These are phyloP conservation scores for Geococcyx californianus DNA, from an alignment of 2,113 vertebrate species.

Conservation along the genomic window DNA sequence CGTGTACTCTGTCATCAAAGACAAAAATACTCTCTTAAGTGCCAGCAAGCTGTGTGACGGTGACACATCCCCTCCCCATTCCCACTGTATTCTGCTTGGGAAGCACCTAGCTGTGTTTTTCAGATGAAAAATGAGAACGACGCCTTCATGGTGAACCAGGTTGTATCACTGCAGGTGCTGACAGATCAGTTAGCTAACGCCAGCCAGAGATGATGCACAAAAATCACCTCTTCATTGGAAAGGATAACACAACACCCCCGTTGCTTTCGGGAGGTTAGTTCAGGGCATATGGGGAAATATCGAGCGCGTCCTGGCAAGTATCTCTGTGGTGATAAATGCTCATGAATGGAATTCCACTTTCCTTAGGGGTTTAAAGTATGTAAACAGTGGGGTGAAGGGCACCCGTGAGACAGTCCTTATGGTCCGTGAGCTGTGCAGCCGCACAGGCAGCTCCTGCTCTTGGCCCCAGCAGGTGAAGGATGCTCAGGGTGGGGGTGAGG, in stretches of 20 bases:
- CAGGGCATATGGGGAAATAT: neutral
- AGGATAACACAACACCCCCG: fast-evolving
- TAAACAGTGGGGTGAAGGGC: neutral
- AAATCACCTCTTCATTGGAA: neutral
- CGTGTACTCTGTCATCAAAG: fast-evolving
- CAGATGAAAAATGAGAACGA: neutral
- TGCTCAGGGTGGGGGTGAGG: neutral
- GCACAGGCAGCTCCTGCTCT: neutral
- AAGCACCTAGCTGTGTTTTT: neutral
- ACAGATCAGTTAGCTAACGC: neutral
- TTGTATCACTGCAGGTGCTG: neutral
- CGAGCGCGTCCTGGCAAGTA: neutral
- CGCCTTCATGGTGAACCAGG: neutral
- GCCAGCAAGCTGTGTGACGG: neutral
- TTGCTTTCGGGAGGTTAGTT: neutral
- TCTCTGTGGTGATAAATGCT: neutral
- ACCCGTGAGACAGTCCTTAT: neutral
- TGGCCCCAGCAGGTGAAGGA: neutral
- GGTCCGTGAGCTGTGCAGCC: neutral
- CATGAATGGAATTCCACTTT: conserved; percentile 1
- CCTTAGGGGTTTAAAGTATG: neutral
- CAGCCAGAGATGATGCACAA: neutral
- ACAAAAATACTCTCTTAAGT: neutral
- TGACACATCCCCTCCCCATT: neutral
- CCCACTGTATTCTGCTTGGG: neutral